These are phyloP conservation scores for Passer domesticus DNA, from an alignment of 2,113 vertebrate genomes.

Conservation along the genomic window DNA sequence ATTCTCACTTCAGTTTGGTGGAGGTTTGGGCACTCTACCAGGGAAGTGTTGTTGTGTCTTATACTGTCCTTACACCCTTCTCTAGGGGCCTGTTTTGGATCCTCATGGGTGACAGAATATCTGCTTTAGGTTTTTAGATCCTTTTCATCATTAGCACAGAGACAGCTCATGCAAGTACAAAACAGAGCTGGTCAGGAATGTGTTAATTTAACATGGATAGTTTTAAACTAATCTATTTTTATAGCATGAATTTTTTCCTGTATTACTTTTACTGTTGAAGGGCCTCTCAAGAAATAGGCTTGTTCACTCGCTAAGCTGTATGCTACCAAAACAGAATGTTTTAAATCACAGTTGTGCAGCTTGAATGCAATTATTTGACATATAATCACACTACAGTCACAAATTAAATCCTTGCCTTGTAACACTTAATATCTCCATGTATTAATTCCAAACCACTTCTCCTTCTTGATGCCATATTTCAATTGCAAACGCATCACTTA, in stretches of 20 bases:
- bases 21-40: not conserved
- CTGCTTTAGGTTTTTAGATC: not conserved
- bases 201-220: not conserved
- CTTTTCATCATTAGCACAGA: not conserved
- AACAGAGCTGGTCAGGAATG: not conserved
- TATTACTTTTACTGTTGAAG: not conserved
- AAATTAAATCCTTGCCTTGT: not conserved
- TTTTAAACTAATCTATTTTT: not conserved
- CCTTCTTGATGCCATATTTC: not conserved
- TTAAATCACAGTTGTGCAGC: not conserved
- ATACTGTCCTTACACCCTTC: not conserved
- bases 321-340: not conserved
- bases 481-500: not conserved
- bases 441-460: not conserved
- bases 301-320: not conserved
- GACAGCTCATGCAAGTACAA: not conserved
- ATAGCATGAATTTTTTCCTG: not conserved
- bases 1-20: not conserved
- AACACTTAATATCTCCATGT: not conserved
- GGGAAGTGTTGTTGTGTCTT: not conserved
- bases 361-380: not conserved
- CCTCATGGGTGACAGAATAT: not conserved
- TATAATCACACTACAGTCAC: not conserved
- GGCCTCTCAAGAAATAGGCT: not conserved
- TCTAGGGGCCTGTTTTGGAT: not conserved